Percentiles rank a stretch among this genome's conserved stretches.
Conservation (phyloP, 2,797 vertebrate genomes). For the Periophthalmus magnuspinnatus region DNA sequence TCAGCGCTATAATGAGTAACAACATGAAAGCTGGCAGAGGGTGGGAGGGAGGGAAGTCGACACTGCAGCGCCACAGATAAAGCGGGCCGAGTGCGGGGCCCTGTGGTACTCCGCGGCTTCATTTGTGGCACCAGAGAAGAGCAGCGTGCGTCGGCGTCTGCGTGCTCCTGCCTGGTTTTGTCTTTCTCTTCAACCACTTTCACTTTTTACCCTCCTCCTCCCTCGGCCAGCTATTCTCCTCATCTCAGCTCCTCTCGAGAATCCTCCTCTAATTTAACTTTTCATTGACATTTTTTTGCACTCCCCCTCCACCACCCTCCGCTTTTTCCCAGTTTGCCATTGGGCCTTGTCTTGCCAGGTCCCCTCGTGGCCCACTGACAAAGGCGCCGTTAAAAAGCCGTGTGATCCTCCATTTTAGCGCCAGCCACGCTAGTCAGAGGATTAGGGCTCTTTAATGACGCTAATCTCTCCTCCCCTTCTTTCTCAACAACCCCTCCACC, state of each 20-base stretch:
- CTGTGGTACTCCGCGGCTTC: conserved; percentile 49
- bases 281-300: conserved; percentile 81
- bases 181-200: conserved; percentile 39
- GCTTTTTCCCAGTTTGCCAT: conserved; percentile 78
- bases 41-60: conserved; percentile 49
- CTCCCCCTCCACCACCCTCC: conserved; percentile 42
- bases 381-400: conserved; percentile 86
- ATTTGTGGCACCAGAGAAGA: conserved; percentile 56
- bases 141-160: conserved; percentile 57
- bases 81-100: conserved; percentile 52
- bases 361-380: conserved; percentile 80
- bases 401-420: conserved; percentile 88
- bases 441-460: conserved; percentile 95
- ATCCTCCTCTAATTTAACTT: conserved; percentile 86
- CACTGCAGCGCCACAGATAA: conserved; percentile 63
- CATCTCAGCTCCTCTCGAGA: conserved; percentile 64
- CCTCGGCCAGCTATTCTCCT: conserved; percentile 44
- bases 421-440: conserved; percentile 89
- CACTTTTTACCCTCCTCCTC: conserved; percentile 35
- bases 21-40: conserved; percentile 73
- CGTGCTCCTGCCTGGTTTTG: conserved; percentile 50
- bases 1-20: conserved; percentile 76
- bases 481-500: conserved; percentile 36
- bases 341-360: conserved; percentile 81
- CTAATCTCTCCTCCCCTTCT: conserved; percentile 83